phyloP scores from a whole-genome alignment of 2,888 invertebrate species.

The Brachyptera risi region DNA sequence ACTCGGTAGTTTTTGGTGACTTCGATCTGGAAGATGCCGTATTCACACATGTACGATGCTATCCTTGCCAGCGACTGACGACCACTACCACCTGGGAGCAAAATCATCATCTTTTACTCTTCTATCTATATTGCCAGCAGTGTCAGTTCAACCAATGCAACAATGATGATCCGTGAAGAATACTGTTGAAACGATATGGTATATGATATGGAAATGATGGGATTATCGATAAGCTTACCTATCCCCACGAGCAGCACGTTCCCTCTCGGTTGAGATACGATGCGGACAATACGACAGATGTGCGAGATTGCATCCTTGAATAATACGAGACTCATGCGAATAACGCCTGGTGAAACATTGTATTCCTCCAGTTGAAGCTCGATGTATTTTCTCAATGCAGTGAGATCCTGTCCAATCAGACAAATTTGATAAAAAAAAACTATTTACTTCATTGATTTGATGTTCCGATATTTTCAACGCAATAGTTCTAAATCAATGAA shows the following conservation, averaged over 20 bases:
- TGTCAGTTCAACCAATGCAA: too few species aligned
- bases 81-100: conserved; percentile 81
- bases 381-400: conserved; percentile 53
- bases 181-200: too few species aligned
- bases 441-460: too few species aligned
- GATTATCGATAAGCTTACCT: conserved; percentile 49
- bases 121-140: too few species aligned
- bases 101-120: too few species aligned
- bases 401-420: conserved; percentile 58
- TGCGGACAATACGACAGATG: conserved; percentile 74
- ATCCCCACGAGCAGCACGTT: conserved; percentile 82
- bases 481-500: too few species aligned
- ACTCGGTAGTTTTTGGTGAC: conserved; percentile 74
- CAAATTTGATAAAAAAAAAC: too few species aligned
- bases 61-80: conserved; percentile 74
- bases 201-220: too few species aligned
- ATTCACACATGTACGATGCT: conserved; percentile 75
- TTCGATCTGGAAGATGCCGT: conserved; percentile 70
- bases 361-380: conserved; percentile 66
- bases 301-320: conserved; percentile 86
- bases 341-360: conserved; percentile 72
- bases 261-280: conserved; percentile 77
- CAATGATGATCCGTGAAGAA: too few species aligned
- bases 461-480: too few species aligned
- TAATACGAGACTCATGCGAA: conserved; percentile 76